Base-by-base conservation (phyloP, 2,888 invertebrate genomes). In the Ennomos fuscantarius region DNA sequence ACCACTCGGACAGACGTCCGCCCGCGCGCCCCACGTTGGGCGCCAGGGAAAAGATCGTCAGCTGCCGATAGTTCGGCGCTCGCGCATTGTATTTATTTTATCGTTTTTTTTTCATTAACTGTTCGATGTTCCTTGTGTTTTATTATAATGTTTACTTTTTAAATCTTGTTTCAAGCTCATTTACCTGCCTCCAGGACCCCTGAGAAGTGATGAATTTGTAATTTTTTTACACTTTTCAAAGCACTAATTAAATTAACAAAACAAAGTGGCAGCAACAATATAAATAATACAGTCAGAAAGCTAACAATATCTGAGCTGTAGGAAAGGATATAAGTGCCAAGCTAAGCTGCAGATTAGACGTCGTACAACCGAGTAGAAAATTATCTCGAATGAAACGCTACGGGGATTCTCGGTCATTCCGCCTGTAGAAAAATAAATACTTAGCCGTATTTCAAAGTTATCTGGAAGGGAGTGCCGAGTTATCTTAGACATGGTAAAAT, bases 291-390 rank as follows among this genome's bases (percentile, higher is more conserved):
- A 74, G 68, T 66, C 56, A 66, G 47, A 65, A 54, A 56, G 52
- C 65, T 70, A 69, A 74, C 70, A 72, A 72, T 69, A 73, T 73
- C 62, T 65, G 60, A 63, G 63, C 53, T 56, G 52, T 53, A 15
- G 51, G 72, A 66, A n/a, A n/a, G n/a, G n/a, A n/a, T n/a, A 70
- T 73, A 72, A 70, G 63, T 61, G 61, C 57, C 48, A 56, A 67
- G 70, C 65, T 72, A 69, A 72, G 60, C 65, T 59, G 24, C 54
- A 69, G 72, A 72, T 74, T 70, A 73, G 65, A 43, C 64, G 43
- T 56, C 63, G 60, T 51, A 53, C 48, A 53, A 48, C 42, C 47
- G 53, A 65, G 57, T 57, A 58, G 48, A 55, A 60, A 61, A 65
- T 63, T 70, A 71, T 71, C 69, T 69, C 63, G 46, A 55, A 52